Evolutionary conservation across 2,888 invertebrate species (phyloP), one percentile per base, ranked within the genome.

Genomic region (Zygothrica quintamaculata): DNA sequence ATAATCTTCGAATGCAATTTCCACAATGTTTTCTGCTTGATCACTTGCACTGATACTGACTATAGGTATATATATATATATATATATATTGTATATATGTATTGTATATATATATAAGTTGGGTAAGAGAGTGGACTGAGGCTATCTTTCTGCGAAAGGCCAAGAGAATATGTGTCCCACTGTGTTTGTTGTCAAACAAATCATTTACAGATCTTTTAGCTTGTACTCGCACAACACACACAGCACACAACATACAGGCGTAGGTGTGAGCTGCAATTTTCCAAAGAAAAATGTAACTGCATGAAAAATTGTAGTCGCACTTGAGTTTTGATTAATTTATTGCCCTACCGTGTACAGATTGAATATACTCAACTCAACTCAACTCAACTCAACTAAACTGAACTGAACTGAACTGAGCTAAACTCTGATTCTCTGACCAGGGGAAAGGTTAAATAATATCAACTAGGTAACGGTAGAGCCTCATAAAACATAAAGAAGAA

Each of bases 311-410:
- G 37, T 12, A 44, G 48, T 62, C 60, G 58, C 51, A 64, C 61
- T 72, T 66, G 65, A 61, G 65, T 65, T 84, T 86, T 86, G 84
- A 86, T 86, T 80, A 74, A 81, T 86, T 86, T 81, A 81, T 86
- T 77, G 55, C 65, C 55, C 53, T 51, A 34, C 48, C 33, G 46
- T 34, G 50, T 40, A 47, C 46, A 34, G 18, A 22, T 22, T 22
- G 18, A 22, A 22, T 2, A 22, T 5, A 3, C 18, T 22, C 18
- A 5, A 22, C 18, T 22, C 18, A n/a, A n/a, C n/a, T 22, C 18
- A 5, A 22, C 18, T 22, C 18, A 3, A 22, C 18, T 22, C 18
- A 22, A 22, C 18, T 22, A 2, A 3, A 22, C 18, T 22, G 3
- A 22, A 3, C 18, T 22, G 3, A 5, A 22, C 18, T 22, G 3